Percentiles rank a stretch among this genome's conserved stretches.
phyloP scores from a whole-genome alignment of 2,797 vertebrate species.

The Hydrocynus forskahlii region DNA sequence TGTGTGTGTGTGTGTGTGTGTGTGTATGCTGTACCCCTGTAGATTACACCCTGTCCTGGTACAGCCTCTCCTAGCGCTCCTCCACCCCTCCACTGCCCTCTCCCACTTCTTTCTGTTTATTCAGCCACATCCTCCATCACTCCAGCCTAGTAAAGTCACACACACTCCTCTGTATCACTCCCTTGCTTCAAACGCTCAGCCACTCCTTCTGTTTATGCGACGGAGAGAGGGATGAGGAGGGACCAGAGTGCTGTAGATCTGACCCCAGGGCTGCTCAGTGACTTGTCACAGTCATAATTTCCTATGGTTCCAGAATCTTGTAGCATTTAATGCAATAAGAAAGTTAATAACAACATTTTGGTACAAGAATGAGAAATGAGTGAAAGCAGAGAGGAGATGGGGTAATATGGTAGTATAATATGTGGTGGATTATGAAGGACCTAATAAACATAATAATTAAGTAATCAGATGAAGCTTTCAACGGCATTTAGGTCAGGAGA shows the following conservation, averaged over 20 bases:
- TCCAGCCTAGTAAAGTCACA: conserved; percentile 67
- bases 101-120: conserved; percentile 70
- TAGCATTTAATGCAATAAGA: no score
- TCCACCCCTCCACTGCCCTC: conserved; percentile 36
- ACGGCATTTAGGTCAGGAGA: no score
- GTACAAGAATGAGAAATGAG: no score
- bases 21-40: conserved; percentile 52
- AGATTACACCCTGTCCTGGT: conserved; percentile 69
- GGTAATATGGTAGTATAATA: no score
- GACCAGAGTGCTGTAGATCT: neutral
- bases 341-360: no score
- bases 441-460: no score
- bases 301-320: no score
- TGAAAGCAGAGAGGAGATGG: no score
- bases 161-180: conserved; percentile 33
- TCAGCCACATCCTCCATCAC: conserved; percentile 81
- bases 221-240: neutral
- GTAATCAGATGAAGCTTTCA: no score
- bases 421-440: no score
- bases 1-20: conserved; percentile 29
- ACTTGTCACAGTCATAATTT: neutral
- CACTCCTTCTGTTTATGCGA: conserved; percentile 13
- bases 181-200: conserved; percentile 7
- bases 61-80: conserved; percentile 37
- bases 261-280: neutral